phyloP scores from a whole-genome alignment of 2,888 invertebrate species.

The Steinernema scapterisci region DNA sequence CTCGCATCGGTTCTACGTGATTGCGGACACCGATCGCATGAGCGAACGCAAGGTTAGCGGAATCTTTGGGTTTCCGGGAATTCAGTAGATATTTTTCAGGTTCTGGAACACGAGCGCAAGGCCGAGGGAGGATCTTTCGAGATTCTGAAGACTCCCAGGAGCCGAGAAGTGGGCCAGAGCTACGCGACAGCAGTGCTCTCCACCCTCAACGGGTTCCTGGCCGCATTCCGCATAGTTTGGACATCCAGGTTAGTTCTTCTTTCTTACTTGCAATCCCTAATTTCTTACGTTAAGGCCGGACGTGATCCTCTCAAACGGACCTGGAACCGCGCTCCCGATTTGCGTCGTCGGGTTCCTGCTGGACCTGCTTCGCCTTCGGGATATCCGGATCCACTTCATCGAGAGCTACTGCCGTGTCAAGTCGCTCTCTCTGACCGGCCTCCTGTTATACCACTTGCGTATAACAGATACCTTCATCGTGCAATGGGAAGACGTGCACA shows the following conservation, averaged over 20 bases:
- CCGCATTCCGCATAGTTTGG: constrained; percentile 80
- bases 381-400: constrained; percentile 82
- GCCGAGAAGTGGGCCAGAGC: constrained; percentile 85
- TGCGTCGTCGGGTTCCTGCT: constrained; percentile 80
- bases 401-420: constrained; percentile 93
- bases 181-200: constrained; percentile 80
- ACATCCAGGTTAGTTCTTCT: constrained; percentile 94
- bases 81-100: constrained; percentile 39
- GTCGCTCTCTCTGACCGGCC: constrained; percentile 85
- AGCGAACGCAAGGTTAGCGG: constrained; percentile 54
- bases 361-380: constrained; percentile 69
- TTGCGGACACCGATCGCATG: constrained; percentile 68
- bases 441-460: constrained; percentile 78
- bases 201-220: constrained; percentile 78
- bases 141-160: constrained; percentile 75
- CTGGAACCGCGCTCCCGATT: constrained; percentile 92
- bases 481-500: constrained; percentile 84
- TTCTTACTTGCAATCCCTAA: no score
- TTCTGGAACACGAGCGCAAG: constrained; percentile 41
- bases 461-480: constrained; percentile 83
- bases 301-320: constrained; percentile 87
- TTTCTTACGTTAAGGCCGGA: constrained; percentile 78
- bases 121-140: constrained; percentile 33
- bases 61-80: not conserved
- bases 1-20: constrained; percentile 50